Evolutionary conservation across 1,140 invertebrate species (phyloP).

Genomic region (Pogonus chalceus): DNA sequence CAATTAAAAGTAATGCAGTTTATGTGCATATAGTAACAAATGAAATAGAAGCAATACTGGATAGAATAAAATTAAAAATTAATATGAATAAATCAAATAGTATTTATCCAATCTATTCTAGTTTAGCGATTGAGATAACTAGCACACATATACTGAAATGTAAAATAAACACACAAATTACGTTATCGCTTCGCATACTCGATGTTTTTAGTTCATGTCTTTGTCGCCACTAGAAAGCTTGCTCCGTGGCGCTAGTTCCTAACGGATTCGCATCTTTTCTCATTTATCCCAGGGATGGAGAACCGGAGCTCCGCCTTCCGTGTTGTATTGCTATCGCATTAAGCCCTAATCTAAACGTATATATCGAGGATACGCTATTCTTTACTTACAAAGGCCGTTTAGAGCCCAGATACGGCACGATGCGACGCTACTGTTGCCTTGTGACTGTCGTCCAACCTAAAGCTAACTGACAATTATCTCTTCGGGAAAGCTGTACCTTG

Average conservation of each 20-base stretch:
- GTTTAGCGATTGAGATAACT: no score
- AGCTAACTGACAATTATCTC: background rate
- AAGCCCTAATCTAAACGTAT: conserved; percentile 7
- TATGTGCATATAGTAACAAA: no score
- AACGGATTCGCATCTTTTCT: conserved; percentile 2
- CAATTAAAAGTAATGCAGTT: no score
- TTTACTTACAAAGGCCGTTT: conserved; percentile 7
- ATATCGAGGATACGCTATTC: conserved; percentile 4
- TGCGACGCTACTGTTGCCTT: background rate
- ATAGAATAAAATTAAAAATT: no score
- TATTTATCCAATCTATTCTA: no score
- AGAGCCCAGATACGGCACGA: background rate
- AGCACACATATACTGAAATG: no score
- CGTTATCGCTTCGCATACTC: no score
- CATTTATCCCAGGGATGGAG: background rate
- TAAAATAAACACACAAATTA: background rate
- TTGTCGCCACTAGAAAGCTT: background rate
- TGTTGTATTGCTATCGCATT: conserved; percentile 7
- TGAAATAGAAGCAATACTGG: no score
- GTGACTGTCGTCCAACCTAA: background rate
- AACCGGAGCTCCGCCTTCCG: background rate
- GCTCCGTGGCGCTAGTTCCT: background rate
- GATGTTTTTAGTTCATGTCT: background rate
- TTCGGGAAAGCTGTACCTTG: no score
- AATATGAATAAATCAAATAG: no score